These are phyloP conservation scores for Cremastinae sp. DNA, from an alignment of 2,888 invertebrate species.

Conservation along the genomic window DNA sequence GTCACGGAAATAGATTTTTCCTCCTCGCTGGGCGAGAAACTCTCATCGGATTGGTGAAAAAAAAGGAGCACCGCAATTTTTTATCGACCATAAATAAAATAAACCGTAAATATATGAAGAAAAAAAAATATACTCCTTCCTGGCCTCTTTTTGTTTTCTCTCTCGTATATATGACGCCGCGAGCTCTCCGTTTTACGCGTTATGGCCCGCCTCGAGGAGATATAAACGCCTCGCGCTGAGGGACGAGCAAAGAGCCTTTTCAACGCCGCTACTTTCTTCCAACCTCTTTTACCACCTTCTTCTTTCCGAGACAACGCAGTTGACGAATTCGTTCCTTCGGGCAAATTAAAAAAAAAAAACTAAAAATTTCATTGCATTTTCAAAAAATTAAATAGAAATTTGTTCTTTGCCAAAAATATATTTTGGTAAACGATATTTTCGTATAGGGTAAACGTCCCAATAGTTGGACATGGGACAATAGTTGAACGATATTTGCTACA, in stretches of 20 bases:
- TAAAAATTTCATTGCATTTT: too few relatives aligned
- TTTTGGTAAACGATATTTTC: too few relatives aligned
- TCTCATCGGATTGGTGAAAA: constrained; percentile 41
- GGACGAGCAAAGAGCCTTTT: constrained; percentile 58
- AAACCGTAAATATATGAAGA: constrained; percentile 55
- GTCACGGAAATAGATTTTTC: constrained; percentile 65
- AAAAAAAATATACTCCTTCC: constrained; percentile 21
- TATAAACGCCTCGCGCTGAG: constrained; percentile 50
- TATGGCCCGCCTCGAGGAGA: constrained; percentile 32
- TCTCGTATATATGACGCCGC: constrained; percentile 16
- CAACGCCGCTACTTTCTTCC: constrained; percentile 51
- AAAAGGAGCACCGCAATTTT: constrained; percentile 55
- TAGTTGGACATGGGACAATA: too few relatives aligned
- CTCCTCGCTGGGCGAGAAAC: constrained; percentile 32
- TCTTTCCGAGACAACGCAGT: constrained; percentile 12
- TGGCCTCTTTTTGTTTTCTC: neutral
- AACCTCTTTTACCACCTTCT: constrained; percentile 22
- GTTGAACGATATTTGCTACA: too few relatives aligned
- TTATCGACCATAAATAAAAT: constrained; percentile 62
- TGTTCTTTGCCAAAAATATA: too few relatives aligned
- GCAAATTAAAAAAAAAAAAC: too few relatives aligned
- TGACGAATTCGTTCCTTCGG: constrained; percentile 1
- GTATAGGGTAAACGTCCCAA: too few relatives aligned
- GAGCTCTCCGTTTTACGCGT: constrained; percentile 16
- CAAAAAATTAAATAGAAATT: too few relatives aligned